phyloP scores from a whole-genome alignment of 2,113 vertebrate genomes.

The Platysternon megacephalum region DNA sequence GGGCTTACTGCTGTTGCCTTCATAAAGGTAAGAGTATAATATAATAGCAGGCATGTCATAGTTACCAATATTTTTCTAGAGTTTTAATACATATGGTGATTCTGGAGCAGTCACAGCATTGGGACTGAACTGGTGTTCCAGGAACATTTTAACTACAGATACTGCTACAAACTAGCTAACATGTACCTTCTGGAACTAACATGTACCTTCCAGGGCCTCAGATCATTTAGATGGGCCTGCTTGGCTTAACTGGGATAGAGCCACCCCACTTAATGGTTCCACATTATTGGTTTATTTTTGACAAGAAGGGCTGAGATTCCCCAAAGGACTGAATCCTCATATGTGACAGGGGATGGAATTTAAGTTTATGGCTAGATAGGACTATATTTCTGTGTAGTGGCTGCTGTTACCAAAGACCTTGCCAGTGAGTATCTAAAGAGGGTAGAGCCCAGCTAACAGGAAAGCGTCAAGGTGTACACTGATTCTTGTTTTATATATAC shows the following conservation, averaged over 20 bases:
- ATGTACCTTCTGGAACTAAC: not conserved
- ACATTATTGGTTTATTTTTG: slow-evolving; percentile 37
- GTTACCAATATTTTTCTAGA: not conserved
- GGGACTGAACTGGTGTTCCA: not conserved
- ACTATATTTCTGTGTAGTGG: not conserved
- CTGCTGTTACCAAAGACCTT: not conserved
- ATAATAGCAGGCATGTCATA: not conserved
- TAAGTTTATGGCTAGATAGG: not conserved
- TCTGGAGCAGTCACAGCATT: not conserved
- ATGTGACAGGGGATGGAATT: slow-evolving; percentile 20
- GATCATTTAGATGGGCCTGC: rapidly evolving
- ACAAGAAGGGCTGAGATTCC: not conserved
- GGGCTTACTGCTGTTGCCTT: not conserved
- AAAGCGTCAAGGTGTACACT: no score
- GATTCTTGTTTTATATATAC: not conserved
- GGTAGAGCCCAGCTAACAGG: not conserved
- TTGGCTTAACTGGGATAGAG: not conserved
- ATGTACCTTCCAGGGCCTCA: not conserved
- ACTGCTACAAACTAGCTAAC: no score
- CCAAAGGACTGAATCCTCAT: slow-evolving; percentile 11
- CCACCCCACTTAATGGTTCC: slow-evolving; percentile 25
- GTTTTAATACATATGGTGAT: not conserved
- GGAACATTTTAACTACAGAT: not conserved
- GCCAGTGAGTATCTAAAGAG: not conserved
- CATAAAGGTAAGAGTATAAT: not conserved